These are phyloP conservation scores for Drosophila ustulata DNA, from an alignment of 2,888 invertebrate genomes.

Conservation along the genomic window DNA sequence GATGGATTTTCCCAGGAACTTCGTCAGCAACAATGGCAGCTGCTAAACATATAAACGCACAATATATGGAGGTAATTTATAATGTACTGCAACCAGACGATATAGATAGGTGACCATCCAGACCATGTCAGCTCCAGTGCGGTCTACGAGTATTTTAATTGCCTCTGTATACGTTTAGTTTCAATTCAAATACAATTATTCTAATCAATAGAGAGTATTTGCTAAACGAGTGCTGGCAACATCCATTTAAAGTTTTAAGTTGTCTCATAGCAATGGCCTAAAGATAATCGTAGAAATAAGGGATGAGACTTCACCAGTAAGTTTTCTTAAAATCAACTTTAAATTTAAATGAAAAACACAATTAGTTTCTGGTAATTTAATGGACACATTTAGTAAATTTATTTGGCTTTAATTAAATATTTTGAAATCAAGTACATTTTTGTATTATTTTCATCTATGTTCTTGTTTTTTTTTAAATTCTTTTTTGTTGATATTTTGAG, in stretches of 20 bases:
- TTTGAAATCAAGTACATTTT: constrained; percentile 51
- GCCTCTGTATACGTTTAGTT: constrained; percentile 44
- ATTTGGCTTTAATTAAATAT: constrained; percentile 43
- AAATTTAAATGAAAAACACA: neutral
- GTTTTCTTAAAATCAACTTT: no score
- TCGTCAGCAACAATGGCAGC: constrained; percentile 12
- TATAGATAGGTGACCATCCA: constrained; percentile 30
- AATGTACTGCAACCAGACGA: constrained; percentile 45
- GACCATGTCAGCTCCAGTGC: constrained; percentile 27
- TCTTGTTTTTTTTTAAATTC: constrained; percentile 12
- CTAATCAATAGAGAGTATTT: constrained; percentile 1
- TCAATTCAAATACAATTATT: constrained; percentile 53
- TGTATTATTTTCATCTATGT: constrained; percentile 26
- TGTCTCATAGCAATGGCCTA: no score
- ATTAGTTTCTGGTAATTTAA: constrained; percentile 39
- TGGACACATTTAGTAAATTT: constrained; percentile 75
- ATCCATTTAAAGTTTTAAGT: neutral
- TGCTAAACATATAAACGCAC: constrained; percentile 2
- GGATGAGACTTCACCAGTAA: no score
- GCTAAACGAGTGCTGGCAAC: constrained; percentile 3
- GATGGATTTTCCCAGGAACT: constrained; percentile 7
- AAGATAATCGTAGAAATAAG: no score
- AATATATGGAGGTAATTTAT: constrained; percentile 20
- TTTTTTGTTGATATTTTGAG: constrained; percentile 26
- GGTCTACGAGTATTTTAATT: constrained; percentile 35